Evolutionary conservation across 1,140 invertebrate genomes (phyloP).

Genomic region (Drosophila melanogaster): DNA sequence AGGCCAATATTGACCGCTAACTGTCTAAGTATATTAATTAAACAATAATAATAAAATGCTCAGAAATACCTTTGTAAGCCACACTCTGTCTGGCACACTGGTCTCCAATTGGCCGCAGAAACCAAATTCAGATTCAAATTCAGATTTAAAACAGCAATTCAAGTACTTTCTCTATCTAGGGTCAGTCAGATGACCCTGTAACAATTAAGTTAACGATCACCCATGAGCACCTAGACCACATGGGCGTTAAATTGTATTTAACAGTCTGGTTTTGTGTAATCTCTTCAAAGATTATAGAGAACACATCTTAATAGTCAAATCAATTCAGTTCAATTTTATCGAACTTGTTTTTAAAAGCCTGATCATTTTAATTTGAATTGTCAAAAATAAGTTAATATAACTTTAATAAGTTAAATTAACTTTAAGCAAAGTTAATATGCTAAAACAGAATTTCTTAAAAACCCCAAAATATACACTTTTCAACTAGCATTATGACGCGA

Average conservation of each 20-base stretch:
- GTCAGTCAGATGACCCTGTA: constrained; percentile 38
- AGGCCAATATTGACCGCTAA: constrained; percentile 66
- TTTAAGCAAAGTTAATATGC: too few species aligned
- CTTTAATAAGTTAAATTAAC: too few species aligned
- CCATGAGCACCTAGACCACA: constrained; percentile 1
- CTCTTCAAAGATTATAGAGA: constrained; percentile 3
- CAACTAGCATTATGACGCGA: too few species aligned
- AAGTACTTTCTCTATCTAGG: constrained; percentile 35
- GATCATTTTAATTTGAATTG: too few species aligned
- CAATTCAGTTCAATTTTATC: too few species aligned
- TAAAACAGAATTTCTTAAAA: too few species aligned
- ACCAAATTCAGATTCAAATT: constrained; percentile 10
- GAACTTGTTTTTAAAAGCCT: too few species aligned
- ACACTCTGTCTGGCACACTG: constrained; percentile 32
- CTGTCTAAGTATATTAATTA: constrained; percentile 79
- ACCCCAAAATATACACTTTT: too few species aligned
- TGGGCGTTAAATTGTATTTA: constrained; percentile 1
- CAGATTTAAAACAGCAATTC: constrained; percentile 22
- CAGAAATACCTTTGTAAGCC: constrained; percentile 21
- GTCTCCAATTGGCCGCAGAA: constrained; percentile 7
- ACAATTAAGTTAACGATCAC: constrained; percentile 34
- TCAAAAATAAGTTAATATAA: too few species aligned
- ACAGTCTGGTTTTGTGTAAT: neutral
- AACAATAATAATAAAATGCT: constrained; percentile 62
- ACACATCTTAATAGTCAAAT: neutral